Evolutionary conservation across 2,888 invertebrate genomes (phyloP).

Genomic region (Blastobasis adustella): DNA sequence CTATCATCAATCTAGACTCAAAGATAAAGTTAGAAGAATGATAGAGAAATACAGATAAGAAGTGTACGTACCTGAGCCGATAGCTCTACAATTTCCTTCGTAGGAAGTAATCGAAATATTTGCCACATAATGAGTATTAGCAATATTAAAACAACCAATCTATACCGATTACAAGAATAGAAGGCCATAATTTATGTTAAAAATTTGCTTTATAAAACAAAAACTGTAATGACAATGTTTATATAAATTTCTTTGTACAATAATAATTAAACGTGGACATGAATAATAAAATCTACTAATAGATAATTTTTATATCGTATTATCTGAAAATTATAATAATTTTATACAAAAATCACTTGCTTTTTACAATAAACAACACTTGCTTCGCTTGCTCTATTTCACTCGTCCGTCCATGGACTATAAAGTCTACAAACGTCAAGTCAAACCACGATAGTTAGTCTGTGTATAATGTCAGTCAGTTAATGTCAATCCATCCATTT

Average conservation of each 20-base stretch:
- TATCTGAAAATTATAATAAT: too few relatives aligned
- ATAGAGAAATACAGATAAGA: not conserved
- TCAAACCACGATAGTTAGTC: too few relatives aligned
- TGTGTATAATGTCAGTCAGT: too few relatives aligned
- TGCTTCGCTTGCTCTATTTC: too few relatives aligned
- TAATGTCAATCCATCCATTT: too few relatives aligned
- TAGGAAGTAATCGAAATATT: slow-evolving; percentile 45
- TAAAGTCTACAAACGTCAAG: too few relatives aligned
- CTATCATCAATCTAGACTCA: not conserved
- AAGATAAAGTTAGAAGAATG: not conserved
- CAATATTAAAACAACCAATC: slow-evolving; percentile 54
- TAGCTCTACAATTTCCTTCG: slow-evolving; percentile 32
- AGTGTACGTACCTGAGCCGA: slow-evolving; percentile 35
- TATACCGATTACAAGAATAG: slow-evolving; percentile 61
- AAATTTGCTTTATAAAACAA: not conserved
- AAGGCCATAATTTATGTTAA: slow-evolving; percentile 42
- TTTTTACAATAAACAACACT: too few relatives aligned
- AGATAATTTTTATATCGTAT: too few relatives aligned
- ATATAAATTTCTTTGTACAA: not conserved
- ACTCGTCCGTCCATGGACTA: too few relatives aligned
- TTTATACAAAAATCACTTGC: too few relatives aligned
- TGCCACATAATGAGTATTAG: slow-evolving; percentile 64
- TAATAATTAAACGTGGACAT: not conserved
- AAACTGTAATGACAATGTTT: not conserved
- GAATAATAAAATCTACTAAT: too few relatives aligned